Conservation (phyloP, 2,888 invertebrate genomes). For the Drosophila sordidula region DNA sequence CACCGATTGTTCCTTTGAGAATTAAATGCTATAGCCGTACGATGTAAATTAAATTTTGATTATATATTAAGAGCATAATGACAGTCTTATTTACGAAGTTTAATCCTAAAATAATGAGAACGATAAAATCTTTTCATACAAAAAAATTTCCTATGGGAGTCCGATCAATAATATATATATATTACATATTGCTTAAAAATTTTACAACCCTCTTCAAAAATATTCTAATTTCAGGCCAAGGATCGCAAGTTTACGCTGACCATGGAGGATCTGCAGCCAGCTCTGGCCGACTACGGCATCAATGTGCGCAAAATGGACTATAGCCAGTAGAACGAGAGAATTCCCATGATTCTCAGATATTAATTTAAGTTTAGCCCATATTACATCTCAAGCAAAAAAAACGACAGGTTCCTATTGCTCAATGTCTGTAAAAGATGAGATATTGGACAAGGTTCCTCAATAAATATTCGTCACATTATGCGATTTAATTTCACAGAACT, state of each 20-base stretch:
- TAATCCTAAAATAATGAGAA: too few relatives aligned
- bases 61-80: too few relatives aligned
- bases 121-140: too few relatives aligned
- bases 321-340: constrained; percentile 43
- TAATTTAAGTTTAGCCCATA: not conserved
- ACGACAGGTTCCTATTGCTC: not conserved
- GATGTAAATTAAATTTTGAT: too few relatives aligned
- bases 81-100: too few relatives aligned
- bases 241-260: constrained; percentile 95
- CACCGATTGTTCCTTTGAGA: too few relatives aligned
- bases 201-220: too few relatives aligned
- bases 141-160: too few relatives aligned
- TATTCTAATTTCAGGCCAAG: constrained; percentile 83
- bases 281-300: constrained; percentile 97
- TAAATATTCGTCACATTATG: constrained; percentile 1
- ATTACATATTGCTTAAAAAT: too few relatives aligned
- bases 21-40: too few relatives aligned
- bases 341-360: not conserved
- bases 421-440: constrained; percentile 2
- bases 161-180: too few relatives aligned
- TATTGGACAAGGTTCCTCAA: not conserved
- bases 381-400: not conserved
- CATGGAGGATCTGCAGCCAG: constrained; percentile 97
- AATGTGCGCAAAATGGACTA: constrained; percentile 91
- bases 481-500: constrained; percentile 30